phyloP scores from a whole-genome alignment of 2,113 vertebrate genomes.

The Cisticola juncidis region DNA sequence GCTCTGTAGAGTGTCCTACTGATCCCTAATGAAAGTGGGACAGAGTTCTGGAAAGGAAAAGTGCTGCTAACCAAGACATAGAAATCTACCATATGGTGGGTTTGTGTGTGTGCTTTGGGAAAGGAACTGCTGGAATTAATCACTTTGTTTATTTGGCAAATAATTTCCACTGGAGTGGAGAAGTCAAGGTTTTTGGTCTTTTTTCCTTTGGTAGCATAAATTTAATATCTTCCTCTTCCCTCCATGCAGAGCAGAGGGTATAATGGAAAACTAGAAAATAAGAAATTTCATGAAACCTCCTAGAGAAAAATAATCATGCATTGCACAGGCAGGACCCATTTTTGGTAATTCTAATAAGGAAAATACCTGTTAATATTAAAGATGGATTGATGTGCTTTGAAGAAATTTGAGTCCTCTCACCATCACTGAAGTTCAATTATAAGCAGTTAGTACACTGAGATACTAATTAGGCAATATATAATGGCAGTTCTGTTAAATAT shows the following conservation, averaged over 20 bases:
- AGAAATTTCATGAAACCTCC: background rate
- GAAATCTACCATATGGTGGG: background rate
- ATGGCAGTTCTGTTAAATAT: background rate
- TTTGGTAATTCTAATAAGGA: background rate
- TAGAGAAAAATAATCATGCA: background rate
- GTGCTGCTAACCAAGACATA: background rate
- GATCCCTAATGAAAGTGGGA: background rate
- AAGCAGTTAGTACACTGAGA: background rate
- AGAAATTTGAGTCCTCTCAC: background rate
- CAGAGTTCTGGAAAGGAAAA: background rate
- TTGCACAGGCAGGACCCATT: background rate
- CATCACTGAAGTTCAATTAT: background rate
- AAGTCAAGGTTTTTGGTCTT: background rate
- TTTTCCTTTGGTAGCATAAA: background rate
- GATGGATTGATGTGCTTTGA: background rate
- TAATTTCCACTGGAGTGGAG: background rate
- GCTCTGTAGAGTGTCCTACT: background rate
- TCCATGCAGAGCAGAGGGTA: background rate
- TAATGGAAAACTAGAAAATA: background rate
- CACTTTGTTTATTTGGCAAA: background rate
- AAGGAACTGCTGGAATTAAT: slow-evolving; percentile 34
- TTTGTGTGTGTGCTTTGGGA: background rate
- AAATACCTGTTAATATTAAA: background rate
- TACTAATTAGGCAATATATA: background rate
- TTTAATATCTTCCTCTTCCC: background rate